Percentiles rank a stretch among this genome's conserved stretches.
Conservation (phyloP, 2,797 vertebrate genomes). For the Anas bahamensis region DNA sequence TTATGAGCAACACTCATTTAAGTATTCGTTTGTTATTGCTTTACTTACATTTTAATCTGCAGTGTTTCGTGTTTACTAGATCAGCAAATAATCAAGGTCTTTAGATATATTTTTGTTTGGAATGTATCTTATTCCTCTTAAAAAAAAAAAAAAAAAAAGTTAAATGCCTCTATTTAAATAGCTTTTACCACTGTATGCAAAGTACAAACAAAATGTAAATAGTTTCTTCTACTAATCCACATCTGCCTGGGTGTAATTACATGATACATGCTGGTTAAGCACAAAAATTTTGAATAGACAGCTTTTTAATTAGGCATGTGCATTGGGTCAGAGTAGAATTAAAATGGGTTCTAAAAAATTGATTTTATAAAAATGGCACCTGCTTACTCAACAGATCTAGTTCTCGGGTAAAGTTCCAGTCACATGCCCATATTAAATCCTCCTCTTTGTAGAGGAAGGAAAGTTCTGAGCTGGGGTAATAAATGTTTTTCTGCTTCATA, state of each 20-base stretch:
- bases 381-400: constrained; percentile 27
- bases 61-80: constrained; percentile 61
- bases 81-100: constrained; percentile 78
- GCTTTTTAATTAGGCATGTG: constrained; percentile 73
- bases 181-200: constrained; percentile 62
- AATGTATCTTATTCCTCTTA: constrained; percentile 60
- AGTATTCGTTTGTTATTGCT: constrained; percentile 23
- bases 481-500: neutral
- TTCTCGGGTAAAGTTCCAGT: neutral
- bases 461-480: neutral
- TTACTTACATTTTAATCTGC: constrained; percentile 56
- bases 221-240: constrained; percentile 62
- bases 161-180: constrained; percentile 74
- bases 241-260: constrained; percentile 76
- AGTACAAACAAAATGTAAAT: constrained; percentile 75
- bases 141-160: neutral
- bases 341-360: constrained; percentile 14
- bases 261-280: constrained; percentile 71
- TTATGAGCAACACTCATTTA: constrained; percentile 16
- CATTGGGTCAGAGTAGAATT: constrained; percentile 53
- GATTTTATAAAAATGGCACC: constrained; percentile 20
- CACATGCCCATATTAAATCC: neutral
- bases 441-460: neutral
- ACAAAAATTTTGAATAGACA: constrained; percentile 49
- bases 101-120: constrained; percentile 45